Conservation (phyloP, 2,888 invertebrate genomes). For the Rutpela maculata region DNA sequence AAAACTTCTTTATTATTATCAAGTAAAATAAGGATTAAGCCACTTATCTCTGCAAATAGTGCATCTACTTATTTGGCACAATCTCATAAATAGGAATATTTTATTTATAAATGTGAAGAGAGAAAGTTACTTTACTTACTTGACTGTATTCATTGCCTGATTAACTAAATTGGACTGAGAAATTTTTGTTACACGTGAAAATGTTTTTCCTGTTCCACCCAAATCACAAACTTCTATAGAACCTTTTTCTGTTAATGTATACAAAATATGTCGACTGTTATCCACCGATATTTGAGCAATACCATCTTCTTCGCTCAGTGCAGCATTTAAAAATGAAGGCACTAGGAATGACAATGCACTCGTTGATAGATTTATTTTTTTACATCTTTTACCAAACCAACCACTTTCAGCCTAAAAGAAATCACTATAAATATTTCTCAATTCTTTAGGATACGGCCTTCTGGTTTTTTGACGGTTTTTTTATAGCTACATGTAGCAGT, state of each 20-base stretch:
- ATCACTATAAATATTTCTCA: constrained; percentile 13
- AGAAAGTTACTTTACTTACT: constrained; percentile 76
- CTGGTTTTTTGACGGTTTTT: no score
- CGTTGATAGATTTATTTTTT: constrained; percentile 95
- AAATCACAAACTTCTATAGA: constrained; percentile 93
- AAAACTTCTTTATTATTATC: no score
- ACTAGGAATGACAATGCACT: constrained; percentile 90
- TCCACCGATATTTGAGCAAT: constrained; percentile 93
- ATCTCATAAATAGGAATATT: no score
- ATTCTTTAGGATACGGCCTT: no score
- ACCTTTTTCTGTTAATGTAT: constrained; percentile 92
- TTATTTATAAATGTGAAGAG: no score
- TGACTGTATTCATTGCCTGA: constrained; percentile 87
- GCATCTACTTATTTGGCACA: no score
- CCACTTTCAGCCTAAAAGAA: constrained; percentile 84
- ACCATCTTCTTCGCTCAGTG: constrained; percentile 91
- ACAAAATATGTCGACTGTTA: constrained; percentile 91
- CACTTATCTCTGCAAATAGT: no score
- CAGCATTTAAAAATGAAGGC: constrained; percentile 91
- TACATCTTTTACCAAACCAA: constrained; percentile 97
- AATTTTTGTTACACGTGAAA: constrained; percentile 83
- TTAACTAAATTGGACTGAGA: constrained; percentile 85
- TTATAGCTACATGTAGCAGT: no score
- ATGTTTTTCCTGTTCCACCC: constrained; percentile 84
- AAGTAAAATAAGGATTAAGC: no score